Percentiles rank a stretch among this genome's conserved stretches.
Evolutionary conservation across 2,113 vertebrate genomes (phyloP).

Genomic region (Papio anubis): DNA sequence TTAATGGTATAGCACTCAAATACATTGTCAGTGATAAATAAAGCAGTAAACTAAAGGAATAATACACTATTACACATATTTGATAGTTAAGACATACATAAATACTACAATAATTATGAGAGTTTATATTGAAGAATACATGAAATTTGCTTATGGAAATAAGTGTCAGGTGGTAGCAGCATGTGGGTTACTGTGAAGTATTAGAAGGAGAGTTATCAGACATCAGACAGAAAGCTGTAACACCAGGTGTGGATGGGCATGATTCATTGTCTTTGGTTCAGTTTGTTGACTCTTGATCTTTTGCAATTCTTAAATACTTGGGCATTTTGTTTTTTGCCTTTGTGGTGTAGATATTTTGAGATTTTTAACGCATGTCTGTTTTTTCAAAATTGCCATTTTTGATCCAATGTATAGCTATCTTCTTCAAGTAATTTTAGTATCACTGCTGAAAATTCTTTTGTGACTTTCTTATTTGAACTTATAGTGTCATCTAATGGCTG

Average conservation of each 20-base stretch:
- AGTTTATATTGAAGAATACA: background rate
- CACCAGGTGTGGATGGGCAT: too few relatives aligned
- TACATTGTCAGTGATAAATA: background rate
- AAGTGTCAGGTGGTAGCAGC: background rate
- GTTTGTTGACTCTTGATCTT: background rate
- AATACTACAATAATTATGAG: background rate
- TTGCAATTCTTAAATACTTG: background rate
- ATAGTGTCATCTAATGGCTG: background rate
- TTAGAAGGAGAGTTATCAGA: background rate
- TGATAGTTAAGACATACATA: background rate
- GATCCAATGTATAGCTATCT: too few relatives aligned
- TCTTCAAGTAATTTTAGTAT: background rate
- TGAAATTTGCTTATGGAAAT: background rate
- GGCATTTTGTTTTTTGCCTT: background rate
- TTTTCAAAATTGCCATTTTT: background rate
- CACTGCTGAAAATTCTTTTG: background rate
- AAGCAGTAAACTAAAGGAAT: background rate
- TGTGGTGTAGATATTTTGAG: background rate
- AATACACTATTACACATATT: background rate
- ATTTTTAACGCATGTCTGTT: background rate
- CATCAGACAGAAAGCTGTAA: background rate
- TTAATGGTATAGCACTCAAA: background rate
- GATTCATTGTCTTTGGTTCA: background rate
- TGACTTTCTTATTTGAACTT: background rate
- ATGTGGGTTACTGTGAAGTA: background rate